Percentiles rank a stretch among this genome's conserved stretches.
Conservation (phyloP, 2,797 vertebrate species). For the Alcedo atthis region DNA sequence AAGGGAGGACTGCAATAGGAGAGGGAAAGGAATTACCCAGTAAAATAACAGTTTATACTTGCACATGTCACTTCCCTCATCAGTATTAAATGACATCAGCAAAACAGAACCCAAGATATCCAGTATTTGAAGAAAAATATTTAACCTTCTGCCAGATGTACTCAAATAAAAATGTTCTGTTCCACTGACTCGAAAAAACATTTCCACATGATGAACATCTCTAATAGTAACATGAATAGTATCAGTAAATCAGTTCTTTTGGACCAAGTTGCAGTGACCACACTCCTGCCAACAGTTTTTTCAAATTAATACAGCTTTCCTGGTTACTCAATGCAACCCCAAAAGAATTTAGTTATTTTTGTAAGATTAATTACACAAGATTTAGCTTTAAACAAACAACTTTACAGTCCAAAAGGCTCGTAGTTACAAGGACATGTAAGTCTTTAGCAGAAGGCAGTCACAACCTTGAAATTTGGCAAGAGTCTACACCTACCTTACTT, state of each 20-base stretch:
- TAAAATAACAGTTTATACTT: slow-evolving; percentile 23
- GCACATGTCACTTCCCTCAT: slow-evolving; percentile 10
- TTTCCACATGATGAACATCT: slow-evolving; percentile 40
- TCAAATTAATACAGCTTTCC: slow-evolving; percentile 42
- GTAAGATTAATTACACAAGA: slow-evolving; percentile 24
- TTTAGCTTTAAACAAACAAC: slow-evolving; percentile 25
- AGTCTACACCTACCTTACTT: slow-evolving; percentile 27
- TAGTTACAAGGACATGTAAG: slow-evolving; percentile 14
- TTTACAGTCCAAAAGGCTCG: slow-evolving; percentile 14
- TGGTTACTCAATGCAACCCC: slow-evolving; percentile 39
- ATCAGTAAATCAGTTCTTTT: slow-evolving; percentile 30
- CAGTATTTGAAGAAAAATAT: slow-evolving; percentile 21
- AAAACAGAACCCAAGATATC: slow-evolving; percentile 16
- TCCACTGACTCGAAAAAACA: neutral
- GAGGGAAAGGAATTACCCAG: neutral
- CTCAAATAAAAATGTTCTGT: slow-evolving; percentile 3
- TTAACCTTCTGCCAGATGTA: slow-evolving; percentile 28
- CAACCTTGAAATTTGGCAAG: slow-evolving; percentile 58
- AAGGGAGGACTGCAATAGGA: slow-evolving; percentile 9
- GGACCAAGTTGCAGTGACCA: neutral
- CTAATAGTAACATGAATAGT: slow-evolving; percentile 3
- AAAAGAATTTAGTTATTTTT: slow-evolving; percentile 16
- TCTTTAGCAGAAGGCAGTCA: slow-evolving; percentile 47
- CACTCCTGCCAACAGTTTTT: slow-evolving; percentile 31
- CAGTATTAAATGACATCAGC: slow-evolving; percentile 32